Base-by-base conservation (phyloP, 2,113 vertebrate genomes). In the Nycticryphes semicollaris region DNA sequence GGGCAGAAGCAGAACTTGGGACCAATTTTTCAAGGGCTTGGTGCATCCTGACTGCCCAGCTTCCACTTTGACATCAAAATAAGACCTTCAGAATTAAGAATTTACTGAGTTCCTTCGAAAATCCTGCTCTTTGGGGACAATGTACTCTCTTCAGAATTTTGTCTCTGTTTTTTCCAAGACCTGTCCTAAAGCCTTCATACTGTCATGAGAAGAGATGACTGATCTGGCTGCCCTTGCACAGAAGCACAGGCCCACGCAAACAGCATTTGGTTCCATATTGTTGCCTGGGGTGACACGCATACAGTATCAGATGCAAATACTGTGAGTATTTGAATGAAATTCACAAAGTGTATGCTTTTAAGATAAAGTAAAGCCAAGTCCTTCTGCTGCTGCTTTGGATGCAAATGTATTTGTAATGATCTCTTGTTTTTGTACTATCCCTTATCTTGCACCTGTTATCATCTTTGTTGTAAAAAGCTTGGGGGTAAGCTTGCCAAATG, bases 381-480 rank as follows among this genome's bases (percentile, higher is more conserved):
- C 78, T 95, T 1, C 84, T 90, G 79, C 73, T 95, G 62, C 86
- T 93, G 73, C 77, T 92, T 76, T 94, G 77, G 69, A 94, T 95
- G 95, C 93, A 96, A 94, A 96, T 93, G 28, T 79, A 64, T 91
- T 94, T 94, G 64, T 87, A 95, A 96, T 89, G 75, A 95, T 77
- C 47, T 79, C 85, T 68, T 73, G 89, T 20, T 78, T 84, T 94
- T 83, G 48, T 95, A 51, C 23, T 54, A 28, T 63, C 30, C 64
- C 88, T 97, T 96, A 97, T 97, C 95, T 96, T 92, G 95, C 95
- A 97, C 95, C 96, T 97, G 95, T 93, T 96, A 95, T 94, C 82
- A 86, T 75, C 70, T 88, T 73, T 77, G 59, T 60, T 89, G 60
- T 95, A 92, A 92, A 95, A 95, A 95, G 78, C 84, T 89, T 73